Conservation (phyloP, 2,113 vertebrate genomes). For the Anthoscopus minutus region DNA sequence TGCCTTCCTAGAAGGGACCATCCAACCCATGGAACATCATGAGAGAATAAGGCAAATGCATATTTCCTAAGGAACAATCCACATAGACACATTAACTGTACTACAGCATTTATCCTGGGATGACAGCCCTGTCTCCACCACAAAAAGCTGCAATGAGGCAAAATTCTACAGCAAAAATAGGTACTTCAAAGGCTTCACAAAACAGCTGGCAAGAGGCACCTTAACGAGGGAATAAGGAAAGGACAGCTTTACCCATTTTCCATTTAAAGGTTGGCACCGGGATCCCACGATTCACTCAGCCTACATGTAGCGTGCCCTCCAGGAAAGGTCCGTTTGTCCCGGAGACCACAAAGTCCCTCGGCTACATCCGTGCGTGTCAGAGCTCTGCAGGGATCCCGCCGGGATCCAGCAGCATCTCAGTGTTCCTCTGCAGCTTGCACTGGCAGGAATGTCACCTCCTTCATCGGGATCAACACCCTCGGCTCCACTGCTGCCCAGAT, state of each 20-base stretch:
- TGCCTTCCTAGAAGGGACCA: not conserved
- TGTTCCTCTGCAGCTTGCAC: fast-evolving
- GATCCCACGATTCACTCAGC: not conserved
- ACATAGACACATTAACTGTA: fast-evolving
- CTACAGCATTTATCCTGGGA: fast-evolving
- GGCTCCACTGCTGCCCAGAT: not conserved
- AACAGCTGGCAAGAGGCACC: not conserved
- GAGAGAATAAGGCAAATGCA: not conserved
- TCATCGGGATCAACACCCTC: not conserved
- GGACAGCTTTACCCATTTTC: conserved; percentile 41
- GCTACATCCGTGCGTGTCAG: fast-evolving
- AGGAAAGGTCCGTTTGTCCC: not conserved
- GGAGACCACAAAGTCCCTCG: fast-evolving
- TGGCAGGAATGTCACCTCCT: not conserved
- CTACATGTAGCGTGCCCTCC: not conserved
- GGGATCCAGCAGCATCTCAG: not conserved
- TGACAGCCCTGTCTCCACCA: not conserved
- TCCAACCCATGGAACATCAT: not conserved
- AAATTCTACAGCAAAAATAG: fast-evolving
- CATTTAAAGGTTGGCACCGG: not conserved
- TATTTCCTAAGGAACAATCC: not conserved
- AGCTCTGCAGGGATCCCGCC: not conserved
- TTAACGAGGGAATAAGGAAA: not conserved
- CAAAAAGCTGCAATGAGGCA: not conserved
- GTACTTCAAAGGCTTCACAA: not conserved